These are phyloP conservation scores for Ailurus styani DNA, from an alignment of 2,113 vertebrate genomes.

Conservation along the genomic window DNA sequence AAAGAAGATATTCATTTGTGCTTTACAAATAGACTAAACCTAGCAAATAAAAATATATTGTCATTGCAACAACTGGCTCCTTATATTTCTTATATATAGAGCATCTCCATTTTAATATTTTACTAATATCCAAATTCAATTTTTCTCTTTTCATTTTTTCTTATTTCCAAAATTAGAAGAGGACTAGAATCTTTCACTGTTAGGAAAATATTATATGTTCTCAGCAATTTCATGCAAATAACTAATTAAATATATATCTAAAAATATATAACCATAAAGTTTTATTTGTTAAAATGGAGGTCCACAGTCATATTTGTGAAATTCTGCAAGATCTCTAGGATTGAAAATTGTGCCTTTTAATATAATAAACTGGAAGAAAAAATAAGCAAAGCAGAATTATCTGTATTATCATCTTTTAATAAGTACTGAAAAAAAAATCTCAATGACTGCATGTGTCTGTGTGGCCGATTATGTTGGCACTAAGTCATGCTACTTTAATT, in stretches of 20 bases:
- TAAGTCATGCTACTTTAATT: background rate
- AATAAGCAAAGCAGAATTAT: background rate
- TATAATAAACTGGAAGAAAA: background rate
- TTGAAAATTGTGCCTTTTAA: background rate
- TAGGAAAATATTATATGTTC: background rate
- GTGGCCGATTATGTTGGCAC: background rate
- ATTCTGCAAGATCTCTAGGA: background rate
- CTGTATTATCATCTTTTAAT: background rate
- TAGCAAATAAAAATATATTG: background rate
- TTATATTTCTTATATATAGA: background rate
- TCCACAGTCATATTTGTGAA: background rate
- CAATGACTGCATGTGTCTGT: background rate
- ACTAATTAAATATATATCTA: background rate
- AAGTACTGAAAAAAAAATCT: background rate
- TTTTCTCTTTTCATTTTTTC: background rate
- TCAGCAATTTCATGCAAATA: background rate
- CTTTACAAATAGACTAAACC: background rate
- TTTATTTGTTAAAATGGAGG: background rate
- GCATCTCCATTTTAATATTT: background rate
- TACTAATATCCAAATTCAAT: background rate
- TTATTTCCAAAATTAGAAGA: background rate
- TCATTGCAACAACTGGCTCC: background rate
- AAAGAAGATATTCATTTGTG: background rate
- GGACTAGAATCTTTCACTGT: background rate
- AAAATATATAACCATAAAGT: background rate